These are phyloP conservation scores for Pseudopleuronectes americanus DNA, from an alignment of 2,797 vertebrate species.

Conservation along the genomic window DNA sequence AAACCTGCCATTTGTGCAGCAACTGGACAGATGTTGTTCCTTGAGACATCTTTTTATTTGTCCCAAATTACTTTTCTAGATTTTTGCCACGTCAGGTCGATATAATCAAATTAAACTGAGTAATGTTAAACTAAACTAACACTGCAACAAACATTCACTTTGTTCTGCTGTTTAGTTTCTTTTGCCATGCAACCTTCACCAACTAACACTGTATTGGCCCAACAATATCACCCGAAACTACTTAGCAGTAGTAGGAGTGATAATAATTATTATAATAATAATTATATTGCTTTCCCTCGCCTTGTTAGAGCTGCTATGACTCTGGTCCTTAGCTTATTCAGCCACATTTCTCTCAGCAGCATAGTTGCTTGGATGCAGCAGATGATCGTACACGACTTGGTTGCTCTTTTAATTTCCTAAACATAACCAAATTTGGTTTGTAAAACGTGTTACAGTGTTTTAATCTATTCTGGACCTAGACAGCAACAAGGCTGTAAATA, in stretches of 20 bases:
- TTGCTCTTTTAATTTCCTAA: no score
- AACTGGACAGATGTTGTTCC: not conserved
- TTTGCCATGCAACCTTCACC: not conserved
- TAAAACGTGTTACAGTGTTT: no score
- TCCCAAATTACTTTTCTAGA: not conserved
- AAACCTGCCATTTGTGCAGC: not conserved
- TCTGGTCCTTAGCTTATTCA: constrained; percentile 8
- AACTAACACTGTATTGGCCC: not conserved
- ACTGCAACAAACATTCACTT: not conserved
- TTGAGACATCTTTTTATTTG: not conserved
- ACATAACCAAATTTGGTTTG: no score
- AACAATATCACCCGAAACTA: not conserved
- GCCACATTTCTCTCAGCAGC: not conserved
- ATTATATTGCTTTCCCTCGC: not conserved
- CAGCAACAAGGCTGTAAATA: no score
- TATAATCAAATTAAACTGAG: not conserved
- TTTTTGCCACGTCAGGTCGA: not conserved
- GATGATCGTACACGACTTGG: no score
- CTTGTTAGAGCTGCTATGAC: not conserved
- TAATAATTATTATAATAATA: not conserved
- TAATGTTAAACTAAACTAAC: not conserved
- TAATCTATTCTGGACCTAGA: no score
- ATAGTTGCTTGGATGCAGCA: not conserved
- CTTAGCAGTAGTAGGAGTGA: no score
- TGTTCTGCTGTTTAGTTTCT: not conserved